Conservation (phyloP, 2,113 vertebrate genomes). For the Entelurus aequoreus region DNA sequence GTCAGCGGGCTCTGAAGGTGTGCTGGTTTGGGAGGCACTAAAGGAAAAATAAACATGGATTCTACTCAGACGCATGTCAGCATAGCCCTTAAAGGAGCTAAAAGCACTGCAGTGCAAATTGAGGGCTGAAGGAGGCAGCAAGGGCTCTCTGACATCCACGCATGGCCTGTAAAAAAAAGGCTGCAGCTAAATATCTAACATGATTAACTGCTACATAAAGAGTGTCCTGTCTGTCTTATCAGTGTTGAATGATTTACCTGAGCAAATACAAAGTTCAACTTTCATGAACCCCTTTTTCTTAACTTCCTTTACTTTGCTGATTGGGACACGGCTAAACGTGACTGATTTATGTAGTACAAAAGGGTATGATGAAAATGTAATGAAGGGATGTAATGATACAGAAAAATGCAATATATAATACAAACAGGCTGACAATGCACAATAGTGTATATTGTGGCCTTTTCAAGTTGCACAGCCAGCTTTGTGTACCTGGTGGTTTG, state of each 20-base stretch:
- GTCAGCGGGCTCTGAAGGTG: constrained; percentile 81
- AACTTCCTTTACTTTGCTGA: neutral
- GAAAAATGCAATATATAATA: neutral
- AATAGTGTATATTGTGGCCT: no score
- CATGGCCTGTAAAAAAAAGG: neutral
- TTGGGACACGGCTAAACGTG: neutral
- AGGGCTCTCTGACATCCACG: neutral
- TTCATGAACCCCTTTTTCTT: constrained; percentile 20
- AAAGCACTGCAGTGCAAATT: constrained; percentile 11
- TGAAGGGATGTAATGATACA: constrained; percentile 2
- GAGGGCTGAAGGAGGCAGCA: constrained; percentile 52
- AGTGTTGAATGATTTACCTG: constrained; percentile 41
- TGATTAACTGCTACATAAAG: constrained; percentile 11
- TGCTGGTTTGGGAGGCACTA: constrained; percentile 93
- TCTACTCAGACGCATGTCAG: neutral
- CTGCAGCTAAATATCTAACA: neutral
- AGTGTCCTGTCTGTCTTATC: constrained; percentile 25
- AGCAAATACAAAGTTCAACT: constrained; percentile 25
- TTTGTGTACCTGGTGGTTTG: constrained; percentile 59
- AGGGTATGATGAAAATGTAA: neutral
- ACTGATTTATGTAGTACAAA: neutral
- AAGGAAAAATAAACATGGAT: constrained; percentile 22
- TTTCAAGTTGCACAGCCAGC: no score
- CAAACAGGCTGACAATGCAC: no score
- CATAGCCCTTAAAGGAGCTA: neutral